Percentiles rank a stretch among this genome's conserved stretches.
Evolutionary conservation across 2,888 invertebrate species (phyloP).

Genomic region (Eupithecia tripunctaria): DNA sequence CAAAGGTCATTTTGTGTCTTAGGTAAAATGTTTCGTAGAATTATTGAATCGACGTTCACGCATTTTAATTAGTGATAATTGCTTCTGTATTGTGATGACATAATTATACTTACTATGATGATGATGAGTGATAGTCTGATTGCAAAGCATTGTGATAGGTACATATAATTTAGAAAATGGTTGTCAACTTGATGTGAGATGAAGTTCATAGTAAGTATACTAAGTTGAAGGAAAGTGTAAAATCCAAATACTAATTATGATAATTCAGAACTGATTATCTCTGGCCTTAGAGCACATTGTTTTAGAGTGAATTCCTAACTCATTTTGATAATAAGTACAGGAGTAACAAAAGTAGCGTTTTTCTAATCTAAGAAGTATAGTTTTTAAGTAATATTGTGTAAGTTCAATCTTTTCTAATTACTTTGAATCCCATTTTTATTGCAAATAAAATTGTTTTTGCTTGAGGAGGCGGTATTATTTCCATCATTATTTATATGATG

Average conservation of each 20-base stretch:
- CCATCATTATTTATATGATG: conserved; percentile 31
- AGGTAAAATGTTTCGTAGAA: conserved; percentile 22
- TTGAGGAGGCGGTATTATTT: conserved; percentile 53
- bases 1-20: conserved; percentile 19
- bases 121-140: conserved; percentile 43
- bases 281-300: conserved; percentile 1
- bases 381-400: conserved; percentile 70
- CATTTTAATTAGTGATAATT: conserved; percentile 38
- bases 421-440: conserved; percentile 52
- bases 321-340: conserved; percentile 2
- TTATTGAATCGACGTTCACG: conserved; percentile 23
- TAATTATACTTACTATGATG: conserved; percentile 43
- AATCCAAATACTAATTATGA: conserved; percentile 47
- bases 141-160: conserved; percentile 42
- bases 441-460: conserved; percentile 50
- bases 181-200: conserved; percentile 38
- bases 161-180: conserved; percentile 40
- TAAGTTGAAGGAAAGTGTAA: conserved; percentile 49
- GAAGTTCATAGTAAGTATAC: conserved; percentile 52
- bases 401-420: conserved; percentile 60
- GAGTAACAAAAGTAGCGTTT: conserved; percentile 3
- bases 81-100: conserved; percentile 39
- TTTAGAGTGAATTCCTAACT: not conserved
- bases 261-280: conserved; percentile 73
- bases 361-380: conserved; percentile 52